A percentile compares a stretch with the other conserved stretches of the same genome.
These are phyloP conservation scores for Ceuthmochares aereus DNA, from an alignment of 2,113 vertebrate species.

Conservation along the genomic window DNA sequence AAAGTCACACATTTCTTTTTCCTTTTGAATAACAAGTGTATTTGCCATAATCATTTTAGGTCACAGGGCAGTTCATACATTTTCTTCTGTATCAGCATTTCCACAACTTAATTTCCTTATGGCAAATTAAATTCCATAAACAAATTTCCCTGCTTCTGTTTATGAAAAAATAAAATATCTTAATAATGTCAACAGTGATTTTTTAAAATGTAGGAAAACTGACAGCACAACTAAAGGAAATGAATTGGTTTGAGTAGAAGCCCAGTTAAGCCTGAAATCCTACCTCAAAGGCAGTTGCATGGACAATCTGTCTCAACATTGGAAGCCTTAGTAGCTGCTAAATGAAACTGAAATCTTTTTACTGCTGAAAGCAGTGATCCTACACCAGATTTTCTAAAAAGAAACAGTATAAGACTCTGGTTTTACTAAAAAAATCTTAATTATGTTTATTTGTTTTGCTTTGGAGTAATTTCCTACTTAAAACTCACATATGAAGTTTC, in stretches of 20 bases:
- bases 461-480: neutral
- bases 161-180: neutral
- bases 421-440: neutral
- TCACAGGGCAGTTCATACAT: neutral
- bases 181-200: neutral
- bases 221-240: neutral
- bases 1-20: neutral
- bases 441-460: neutral
- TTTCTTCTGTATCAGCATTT: neutral
- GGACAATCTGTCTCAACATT: neutral
- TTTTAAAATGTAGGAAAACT: neutral
- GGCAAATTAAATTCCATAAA: neutral
- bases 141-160: neutral
- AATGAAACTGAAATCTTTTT: neutral
- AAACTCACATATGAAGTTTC: neutral
- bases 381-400: neutral
- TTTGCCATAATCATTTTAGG: neutral
- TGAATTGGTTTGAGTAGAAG: neutral
- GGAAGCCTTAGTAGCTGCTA: neutral
- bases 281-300: neutral
- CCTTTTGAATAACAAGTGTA: neutral
- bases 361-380: neutral
- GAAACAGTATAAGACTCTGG: neutral
- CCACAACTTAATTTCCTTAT: neutral
- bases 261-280: conserved; percentile 8